These are phyloP conservation scores for Cyclargus thomasi DNA, from an alignment of 1,140 invertebrate species.

Conservation along the genomic window DNA sequence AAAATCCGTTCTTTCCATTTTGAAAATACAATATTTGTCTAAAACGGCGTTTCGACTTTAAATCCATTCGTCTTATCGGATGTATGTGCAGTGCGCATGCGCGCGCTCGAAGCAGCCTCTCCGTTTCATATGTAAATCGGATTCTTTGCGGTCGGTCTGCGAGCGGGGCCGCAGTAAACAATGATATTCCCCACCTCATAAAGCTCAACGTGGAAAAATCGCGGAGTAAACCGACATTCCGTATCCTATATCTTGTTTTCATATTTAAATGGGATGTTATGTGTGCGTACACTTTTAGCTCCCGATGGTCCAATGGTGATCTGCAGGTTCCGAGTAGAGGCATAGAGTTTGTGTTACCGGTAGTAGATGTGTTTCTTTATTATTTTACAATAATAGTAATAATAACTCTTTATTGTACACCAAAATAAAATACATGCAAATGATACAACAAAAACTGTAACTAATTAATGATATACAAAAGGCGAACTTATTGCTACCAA, in stretches of 20 bases:
- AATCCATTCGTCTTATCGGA: background rate
- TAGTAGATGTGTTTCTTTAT: no score
- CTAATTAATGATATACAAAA: no score
- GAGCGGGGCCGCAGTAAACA: slow-evolving; percentile 27
- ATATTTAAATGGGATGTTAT: background rate
- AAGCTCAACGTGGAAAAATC: slow-evolving; percentile 9
- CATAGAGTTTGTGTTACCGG: no score
- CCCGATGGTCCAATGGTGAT: background rate
- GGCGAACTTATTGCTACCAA: no score
- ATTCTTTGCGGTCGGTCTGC: slow-evolving; percentile 27
- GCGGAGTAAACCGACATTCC: background rate
- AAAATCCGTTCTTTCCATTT: no score
- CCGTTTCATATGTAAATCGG: slow-evolving; percentile 35
- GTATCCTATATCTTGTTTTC: background rate
- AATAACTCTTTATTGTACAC: no score
- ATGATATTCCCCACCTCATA: slow-evolving; percentile 22
- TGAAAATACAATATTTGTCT: background rate
- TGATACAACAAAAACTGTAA: no score
- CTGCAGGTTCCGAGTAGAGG: no score
- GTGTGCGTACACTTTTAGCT: background rate
- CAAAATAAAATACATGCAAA: no score
- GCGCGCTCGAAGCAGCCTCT: slow-evolving; percentile 13
- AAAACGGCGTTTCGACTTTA: background rate
- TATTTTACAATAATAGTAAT: no score
- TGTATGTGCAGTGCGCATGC: slow-evolving; percentile 2